Conservation (phyloP, 2,113 vertebrate species). For the Oreochromis aureus region DNA sequence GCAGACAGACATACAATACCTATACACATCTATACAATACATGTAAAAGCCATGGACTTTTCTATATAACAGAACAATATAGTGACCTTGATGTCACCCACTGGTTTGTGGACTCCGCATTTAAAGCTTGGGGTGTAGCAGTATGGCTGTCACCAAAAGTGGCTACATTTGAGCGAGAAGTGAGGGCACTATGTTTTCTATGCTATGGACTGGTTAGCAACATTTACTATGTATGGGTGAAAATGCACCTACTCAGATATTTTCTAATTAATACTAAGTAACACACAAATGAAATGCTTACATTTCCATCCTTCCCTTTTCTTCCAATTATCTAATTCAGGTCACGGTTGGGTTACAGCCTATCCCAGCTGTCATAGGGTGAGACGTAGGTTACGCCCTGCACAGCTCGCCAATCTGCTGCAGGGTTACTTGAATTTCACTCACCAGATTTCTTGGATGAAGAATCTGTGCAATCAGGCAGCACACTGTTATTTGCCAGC, state of each 20-base stretch:
- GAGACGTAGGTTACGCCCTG: neutral
- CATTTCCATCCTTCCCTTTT: neutral
- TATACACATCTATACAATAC: neutral
- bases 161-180: neutral
- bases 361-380: neutral
- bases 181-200: neutral
- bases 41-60: neutral
- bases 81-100: neutral
- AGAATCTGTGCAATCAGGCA: neutral
- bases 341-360: neutral
- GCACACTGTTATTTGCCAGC: neutral
- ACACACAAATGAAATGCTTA: neutral
- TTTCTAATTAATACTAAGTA: neutral
- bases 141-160: accelerated
- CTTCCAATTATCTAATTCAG: neutral
- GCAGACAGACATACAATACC: neutral
- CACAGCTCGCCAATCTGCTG: neutral
- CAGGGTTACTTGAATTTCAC: neutral
- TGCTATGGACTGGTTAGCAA: neutral
- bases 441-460: neutral
- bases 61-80: neutral
- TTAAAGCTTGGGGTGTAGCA: neutral
- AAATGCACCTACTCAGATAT: neutral
- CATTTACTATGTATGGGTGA: neutral
- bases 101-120: neutral